phyloP scores from a whole-genome alignment of 2,113 vertebrate species.

The Carollia perspicillata region DNA sequence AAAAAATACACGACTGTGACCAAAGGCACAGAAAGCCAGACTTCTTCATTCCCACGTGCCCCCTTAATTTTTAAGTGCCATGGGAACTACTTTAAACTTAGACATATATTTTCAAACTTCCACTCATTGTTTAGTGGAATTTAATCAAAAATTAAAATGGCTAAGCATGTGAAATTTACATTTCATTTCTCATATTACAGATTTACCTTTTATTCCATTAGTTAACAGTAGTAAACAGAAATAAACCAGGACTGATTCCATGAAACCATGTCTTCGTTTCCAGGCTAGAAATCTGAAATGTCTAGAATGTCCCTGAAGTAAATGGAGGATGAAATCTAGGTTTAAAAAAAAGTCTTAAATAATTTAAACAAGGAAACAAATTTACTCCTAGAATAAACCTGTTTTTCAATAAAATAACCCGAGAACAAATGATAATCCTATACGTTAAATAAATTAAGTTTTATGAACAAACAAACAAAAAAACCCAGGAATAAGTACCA shows the following conservation, averaged over 20 bases:
- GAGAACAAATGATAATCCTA: neutral
- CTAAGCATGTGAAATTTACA: neutral
- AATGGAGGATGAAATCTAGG: neutral
- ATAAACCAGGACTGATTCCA: neutral
- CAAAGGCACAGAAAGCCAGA: neutral
- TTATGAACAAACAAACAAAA: neutral
- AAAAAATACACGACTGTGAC: neutral
- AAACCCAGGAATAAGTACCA: neutral
- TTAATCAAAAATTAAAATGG: neutral
- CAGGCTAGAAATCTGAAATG: neutral
- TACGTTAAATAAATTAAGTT: neutral
- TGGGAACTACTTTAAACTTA: neutral
- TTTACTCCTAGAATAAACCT: neutral
- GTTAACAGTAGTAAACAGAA: neutral
- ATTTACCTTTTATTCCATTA: neutral
- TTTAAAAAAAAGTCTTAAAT: neutral
- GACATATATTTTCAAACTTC: constrained; percentile 26
- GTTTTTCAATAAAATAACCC: neutral
- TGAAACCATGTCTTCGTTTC: neutral
- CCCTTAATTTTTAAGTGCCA: neutral
- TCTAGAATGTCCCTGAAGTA: neutral
- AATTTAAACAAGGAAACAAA: constrained; percentile 30
- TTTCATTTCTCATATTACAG: neutral
- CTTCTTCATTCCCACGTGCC: neutral
- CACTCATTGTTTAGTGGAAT: neutral